These are phyloP conservation scores for Leptopilina boulardi DNA, from an alignment of 1,140 invertebrate species.

Conservation along the genomic window DNA sequence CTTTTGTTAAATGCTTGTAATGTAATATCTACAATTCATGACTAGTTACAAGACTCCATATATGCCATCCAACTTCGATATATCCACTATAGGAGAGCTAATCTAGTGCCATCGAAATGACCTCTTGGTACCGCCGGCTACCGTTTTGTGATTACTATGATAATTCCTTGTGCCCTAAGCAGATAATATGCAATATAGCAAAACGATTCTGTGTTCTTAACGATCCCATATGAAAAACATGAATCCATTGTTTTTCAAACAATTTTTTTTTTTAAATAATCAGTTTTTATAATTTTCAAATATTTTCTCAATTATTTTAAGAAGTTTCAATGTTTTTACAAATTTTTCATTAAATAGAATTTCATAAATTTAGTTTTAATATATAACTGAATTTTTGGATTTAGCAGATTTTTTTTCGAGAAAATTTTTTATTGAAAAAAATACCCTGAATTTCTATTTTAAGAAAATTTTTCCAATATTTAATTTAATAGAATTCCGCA, in stretches of 20 bases:
- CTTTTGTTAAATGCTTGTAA: neutral
- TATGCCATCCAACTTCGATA: conserved; percentile 8
- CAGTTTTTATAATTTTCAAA: no score
- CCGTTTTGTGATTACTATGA: conserved; percentile 15
- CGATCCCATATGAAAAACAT: conserved; percentile 25
- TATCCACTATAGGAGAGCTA: neutral
- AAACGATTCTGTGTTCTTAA: conserved; percentile 38
- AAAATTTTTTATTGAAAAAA: no score
- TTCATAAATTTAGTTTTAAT: no score
- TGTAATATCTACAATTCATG: neutral
- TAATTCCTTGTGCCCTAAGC: neutral
- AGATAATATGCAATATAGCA: conserved; percentile 28
- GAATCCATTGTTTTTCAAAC: conserved; percentile 37
- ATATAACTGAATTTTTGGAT: no score
- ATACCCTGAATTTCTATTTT: no score
- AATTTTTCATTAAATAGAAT: no score
- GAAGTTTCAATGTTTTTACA: no score
- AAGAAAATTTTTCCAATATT: no score
- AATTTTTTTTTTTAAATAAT: neutral
- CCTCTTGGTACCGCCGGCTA: conserved; percentile 10
- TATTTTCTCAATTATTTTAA: no score
- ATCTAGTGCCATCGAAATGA: conserved; percentile 20
- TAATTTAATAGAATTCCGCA: no score
- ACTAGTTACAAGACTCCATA: neutral
- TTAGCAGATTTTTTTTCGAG: no score